These are phyloP conservation scores for Amphipoea oculea DNA, from an alignment of 2,888 invertebrate genomes.

Conservation along the genomic window DNA sequence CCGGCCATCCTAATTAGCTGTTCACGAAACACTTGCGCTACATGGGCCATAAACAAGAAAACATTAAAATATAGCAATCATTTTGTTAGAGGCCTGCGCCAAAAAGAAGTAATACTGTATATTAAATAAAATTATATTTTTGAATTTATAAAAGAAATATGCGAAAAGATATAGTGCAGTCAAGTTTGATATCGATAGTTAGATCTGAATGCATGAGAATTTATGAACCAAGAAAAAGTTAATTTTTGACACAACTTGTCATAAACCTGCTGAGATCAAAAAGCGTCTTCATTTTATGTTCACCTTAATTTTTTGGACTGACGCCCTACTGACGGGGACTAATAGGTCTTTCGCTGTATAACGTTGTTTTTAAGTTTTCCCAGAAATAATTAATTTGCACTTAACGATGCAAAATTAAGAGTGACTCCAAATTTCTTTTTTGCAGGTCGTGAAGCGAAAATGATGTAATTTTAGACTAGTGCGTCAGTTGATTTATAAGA, in stretches of 20 bases:
- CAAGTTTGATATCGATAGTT: conserved; percentile 55
- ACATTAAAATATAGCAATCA: conserved; percentile 68
- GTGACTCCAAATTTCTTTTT: conserved; percentile 53
- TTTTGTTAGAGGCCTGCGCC: conserved; percentile 61
- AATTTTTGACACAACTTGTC: conserved; percentile 48
- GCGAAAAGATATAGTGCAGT: conserved; percentile 40
- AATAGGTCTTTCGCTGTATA: conserved; percentile 47
- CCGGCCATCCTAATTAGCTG: conserved; percentile 72
- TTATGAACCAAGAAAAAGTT: conserved; percentile 46
- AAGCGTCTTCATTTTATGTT: conserved; percentile 50
- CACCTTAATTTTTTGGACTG: conserved; percentile 55
- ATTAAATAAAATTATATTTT: conserved; percentile 41
- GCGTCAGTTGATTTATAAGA: conserved; percentile 83
- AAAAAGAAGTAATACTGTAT: conserved; percentile 49
- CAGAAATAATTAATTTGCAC: conserved; percentile 55
- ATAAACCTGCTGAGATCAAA: conserved; percentile 64
- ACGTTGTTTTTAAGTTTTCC: conserved; percentile 45
- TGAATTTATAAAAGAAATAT: conserved; percentile 21
- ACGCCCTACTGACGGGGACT: conserved; percentile 51
- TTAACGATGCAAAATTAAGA: conserved; percentile 52
- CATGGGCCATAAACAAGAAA: conserved; percentile 74
- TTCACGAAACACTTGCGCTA: conserved; percentile 75
- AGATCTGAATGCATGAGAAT: conserved; percentile 29
- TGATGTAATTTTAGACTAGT: conserved; percentile 68
- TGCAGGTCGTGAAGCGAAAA: conserved; percentile 46